Evolutionary conservation across 2,888 invertebrate species (phyloP), one percentile per base, ranked within the genome.

Genomic region (Electrophaes corylata): DNA sequence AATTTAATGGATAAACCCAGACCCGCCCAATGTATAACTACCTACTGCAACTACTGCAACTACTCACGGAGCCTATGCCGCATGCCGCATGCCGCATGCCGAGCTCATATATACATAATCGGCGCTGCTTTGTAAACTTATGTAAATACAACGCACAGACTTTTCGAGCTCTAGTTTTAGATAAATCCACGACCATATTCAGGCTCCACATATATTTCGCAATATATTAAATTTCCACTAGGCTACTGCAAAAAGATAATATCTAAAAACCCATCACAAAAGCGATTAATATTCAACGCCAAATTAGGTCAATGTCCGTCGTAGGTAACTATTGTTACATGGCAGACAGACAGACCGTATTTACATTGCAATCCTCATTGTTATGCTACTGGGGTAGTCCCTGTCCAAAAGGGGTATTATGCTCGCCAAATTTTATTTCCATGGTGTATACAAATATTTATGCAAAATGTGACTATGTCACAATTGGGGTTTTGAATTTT

Each of bases 251-350:
- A 29, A 29, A 29, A 29, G 1, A 29, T 29, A 29, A 10, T 10
- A 10, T n/a, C n/a, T n/a, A 29, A 29, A 29, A 29, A 2, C 26
- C 26, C 8, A 29, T 29, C 10, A n/a, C n/a, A 10, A 29, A 29
- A 1, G 26, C 10, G 8, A 29, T 29, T 18, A 39, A 16, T 35
- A 46, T 46, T 46, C 35, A 46, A 33, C 35, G 4, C 12, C 12
- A 35, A 46, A 46, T 35, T 12, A 35, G 46, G 46, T 33, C 35
- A 46, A 46, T 35, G 31, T 10, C 14, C 43, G 23, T 3, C 0
- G 2, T 4, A 29, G 26, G 8, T 2, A 1, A 2, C 26, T 43
- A 31, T 46, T 46, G 46, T 46, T 46, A 46, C 46, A 46, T 35
- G 33, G 20, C 46, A 46, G 35, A 46, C 46, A 20, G 16, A 33